Conservation (phyloP, 1,140 invertebrate genomes). For the Drosophila simulans region DNA sequence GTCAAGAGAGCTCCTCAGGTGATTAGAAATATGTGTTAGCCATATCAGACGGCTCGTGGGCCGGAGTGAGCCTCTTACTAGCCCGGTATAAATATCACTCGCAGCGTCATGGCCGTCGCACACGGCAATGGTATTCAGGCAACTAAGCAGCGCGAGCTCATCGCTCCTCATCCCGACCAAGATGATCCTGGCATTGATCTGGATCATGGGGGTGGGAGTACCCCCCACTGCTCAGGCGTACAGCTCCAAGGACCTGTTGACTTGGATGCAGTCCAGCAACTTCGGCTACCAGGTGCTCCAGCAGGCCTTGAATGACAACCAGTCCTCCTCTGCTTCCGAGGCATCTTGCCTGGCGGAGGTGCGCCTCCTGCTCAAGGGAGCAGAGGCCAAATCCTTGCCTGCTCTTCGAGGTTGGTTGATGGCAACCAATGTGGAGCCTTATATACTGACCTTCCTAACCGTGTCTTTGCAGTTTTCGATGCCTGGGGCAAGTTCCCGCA, state of each 20-base stretch:
- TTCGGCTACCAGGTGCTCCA: conserved; percentile 64
- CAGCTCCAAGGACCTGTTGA: conserved; percentile 45
- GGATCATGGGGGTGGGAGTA: not conserved
- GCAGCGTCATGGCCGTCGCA: conserved; percentile 11
- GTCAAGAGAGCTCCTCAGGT: not conserved
- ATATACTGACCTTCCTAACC: not conserved
- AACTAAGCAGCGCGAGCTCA: not conserved
- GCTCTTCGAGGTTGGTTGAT: conserved; percentile 52
- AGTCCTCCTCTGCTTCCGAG: conserved; percentile 10
- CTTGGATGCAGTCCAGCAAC: conserved; percentile 66
- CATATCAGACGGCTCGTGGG: conserved; percentile 3
- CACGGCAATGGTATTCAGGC: conserved; percentile 19
- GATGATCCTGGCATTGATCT: not conserved
- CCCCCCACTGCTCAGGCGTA: conserved; percentile 5
- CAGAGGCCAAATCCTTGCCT: conserved; percentile 25
- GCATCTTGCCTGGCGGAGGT: conserved; percentile 34
- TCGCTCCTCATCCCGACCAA: not conserved
- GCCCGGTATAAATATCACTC: conserved; percentile 12
- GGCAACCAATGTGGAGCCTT: rapidly evolving
- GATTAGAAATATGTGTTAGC: conserved; percentile 8
- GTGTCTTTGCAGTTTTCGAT: conserved; percentile 65
- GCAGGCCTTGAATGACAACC: conserved; percentile 29
- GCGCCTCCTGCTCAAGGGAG: conserved; percentile 28
- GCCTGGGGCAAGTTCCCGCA: conserved; percentile 78
- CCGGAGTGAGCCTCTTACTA: conserved; percentile 1